Base-by-base conservation (phyloP, 2,888 invertebrate species). In the Tetrapedia diversipes region DNA sequence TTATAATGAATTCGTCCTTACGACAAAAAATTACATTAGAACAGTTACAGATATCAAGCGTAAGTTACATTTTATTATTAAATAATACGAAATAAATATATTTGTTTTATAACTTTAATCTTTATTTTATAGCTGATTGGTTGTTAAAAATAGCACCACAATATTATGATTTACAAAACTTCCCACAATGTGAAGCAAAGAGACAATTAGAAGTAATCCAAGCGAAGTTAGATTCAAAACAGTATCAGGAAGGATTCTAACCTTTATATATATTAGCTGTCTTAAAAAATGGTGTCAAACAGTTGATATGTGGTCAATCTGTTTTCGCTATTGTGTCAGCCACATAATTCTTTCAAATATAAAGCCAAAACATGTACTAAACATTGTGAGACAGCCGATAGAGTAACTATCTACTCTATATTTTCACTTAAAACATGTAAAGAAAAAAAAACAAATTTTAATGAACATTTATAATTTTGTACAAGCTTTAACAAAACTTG, bases 21-120 rank as follows among this genome's bases (percentile, higher is more conserved):
- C 99, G 79, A 99, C 99, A 75, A 99, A 99, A 93, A 99, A 99
- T 93, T 99, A 99, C 92, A 99, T 99, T 88, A 94, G 99, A 84
- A 99, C 99, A 0, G 99, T 99, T 16, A 99, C 99, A 0, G 99
- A 99, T 89, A 97, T 99, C 82, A 99, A 99, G 94, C 98, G 99
- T 99, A 92, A 95, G 96, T 94, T 71, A 71, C 34, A 32, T 37
- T 49, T 27, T 47, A 22, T 56, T 32, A 3, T 27, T n/a, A 24
- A 45, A 37, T 22, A 14, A 57, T 14, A 32, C 8, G 1, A 27
- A n/a, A 22, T 0, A 16, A 39, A 61, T 32, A 11, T n/a, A 24
- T 14, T n/a, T 37, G 1, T 54, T 6, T 14, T 60, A 27, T 24
- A 66, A 39, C 19, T 32, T 34, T 29, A 27, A 29, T 70, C 51